phyloP scores from a whole-genome alignment of 2,113 vertebrate genomes.

The Gallinago media region DNA sequence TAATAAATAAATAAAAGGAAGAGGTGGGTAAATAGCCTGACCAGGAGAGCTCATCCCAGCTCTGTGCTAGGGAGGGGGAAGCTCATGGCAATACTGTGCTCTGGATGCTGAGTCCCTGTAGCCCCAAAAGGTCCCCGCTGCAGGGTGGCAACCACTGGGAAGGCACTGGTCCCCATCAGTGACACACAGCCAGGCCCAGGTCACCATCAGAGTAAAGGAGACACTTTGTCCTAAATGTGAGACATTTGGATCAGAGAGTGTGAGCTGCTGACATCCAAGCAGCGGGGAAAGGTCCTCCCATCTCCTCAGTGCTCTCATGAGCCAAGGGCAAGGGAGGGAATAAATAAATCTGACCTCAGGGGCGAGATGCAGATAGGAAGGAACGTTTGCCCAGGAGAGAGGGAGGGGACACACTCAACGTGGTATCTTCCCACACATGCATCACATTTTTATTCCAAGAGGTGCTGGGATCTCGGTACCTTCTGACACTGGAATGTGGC shows the following conservation, averaged over 20 bases:
- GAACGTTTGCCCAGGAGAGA: not conserved
- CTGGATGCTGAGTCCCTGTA: not conserved
- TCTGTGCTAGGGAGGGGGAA: not conserved
- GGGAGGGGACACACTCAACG: not conserved
- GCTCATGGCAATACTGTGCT: not conserved
- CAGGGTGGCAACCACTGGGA: not conserved
- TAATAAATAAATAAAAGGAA: not conserved
- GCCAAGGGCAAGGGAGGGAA: not conserved
- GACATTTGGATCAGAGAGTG: not conserved
- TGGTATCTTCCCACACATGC: not conserved
- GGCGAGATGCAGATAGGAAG: not conserved
- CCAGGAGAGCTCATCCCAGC: not conserved
- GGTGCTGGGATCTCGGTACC: not conserved
- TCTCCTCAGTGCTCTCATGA: not conserved
- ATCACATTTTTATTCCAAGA: not conserved
- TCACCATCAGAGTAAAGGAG: not conserved
- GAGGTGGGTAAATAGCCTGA: not conserved
- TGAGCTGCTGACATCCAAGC: not conserved
- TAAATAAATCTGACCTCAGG: slow-evolving; percentile 24
- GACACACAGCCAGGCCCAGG: not conserved
- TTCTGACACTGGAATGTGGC: not conserved
- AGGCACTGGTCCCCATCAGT: not conserved
- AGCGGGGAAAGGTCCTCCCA: not conserved
- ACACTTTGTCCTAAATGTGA: not conserved
- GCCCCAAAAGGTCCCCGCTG: not conserved